These are phyloP conservation scores for Ceratoteleas bidentatus DNA, from an alignment of 1,140 invertebrate species.

Conservation along the genomic window DNA sequence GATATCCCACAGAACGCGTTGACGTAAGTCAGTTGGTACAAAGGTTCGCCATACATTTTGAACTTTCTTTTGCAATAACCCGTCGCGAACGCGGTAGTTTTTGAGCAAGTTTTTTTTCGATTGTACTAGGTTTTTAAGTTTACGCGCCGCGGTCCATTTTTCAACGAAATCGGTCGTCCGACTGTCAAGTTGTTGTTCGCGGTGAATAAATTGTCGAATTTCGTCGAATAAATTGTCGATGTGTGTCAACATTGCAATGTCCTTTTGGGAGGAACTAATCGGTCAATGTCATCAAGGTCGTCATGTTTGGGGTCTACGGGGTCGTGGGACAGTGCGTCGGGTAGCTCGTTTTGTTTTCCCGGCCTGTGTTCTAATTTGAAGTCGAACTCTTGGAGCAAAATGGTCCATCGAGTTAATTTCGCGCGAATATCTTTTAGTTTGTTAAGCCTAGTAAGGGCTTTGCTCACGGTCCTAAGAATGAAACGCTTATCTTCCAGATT, in stretches of 20 bases:
- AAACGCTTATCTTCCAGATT: neutral
- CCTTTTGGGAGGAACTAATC: neutral
- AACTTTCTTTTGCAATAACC: too few species aligned
- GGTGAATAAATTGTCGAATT: neutral
- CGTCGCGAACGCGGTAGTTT: too few species aligned
- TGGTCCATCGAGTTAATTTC: neutral
- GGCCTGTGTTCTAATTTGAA: neutral
- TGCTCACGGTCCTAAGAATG: neutral
- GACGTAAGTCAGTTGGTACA: neutral
- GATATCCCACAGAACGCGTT: neutral
- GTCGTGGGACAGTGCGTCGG: neutral
- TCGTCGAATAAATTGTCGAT: neutral
- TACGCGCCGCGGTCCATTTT: neutral
- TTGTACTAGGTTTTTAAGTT: neutral
- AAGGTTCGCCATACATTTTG: too few species aligned
- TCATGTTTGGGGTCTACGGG: neutral
- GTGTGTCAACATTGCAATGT: neutral
- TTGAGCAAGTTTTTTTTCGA: neutral
- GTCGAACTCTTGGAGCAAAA: constrained; percentile 2
- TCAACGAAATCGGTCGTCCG: neutral
- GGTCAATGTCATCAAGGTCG: too few species aligned
- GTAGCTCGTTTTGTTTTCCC: constrained; percentile 6
- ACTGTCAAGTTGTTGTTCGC: too few species aligned
- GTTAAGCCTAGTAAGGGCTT: too few species aligned
- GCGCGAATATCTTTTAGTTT: constrained; percentile 1